Evolutionary conservation across 1,140 invertebrate species (phyloP), one percentile per base, ranked within the genome.

Genomic region (Eumeta japonica): DNA sequence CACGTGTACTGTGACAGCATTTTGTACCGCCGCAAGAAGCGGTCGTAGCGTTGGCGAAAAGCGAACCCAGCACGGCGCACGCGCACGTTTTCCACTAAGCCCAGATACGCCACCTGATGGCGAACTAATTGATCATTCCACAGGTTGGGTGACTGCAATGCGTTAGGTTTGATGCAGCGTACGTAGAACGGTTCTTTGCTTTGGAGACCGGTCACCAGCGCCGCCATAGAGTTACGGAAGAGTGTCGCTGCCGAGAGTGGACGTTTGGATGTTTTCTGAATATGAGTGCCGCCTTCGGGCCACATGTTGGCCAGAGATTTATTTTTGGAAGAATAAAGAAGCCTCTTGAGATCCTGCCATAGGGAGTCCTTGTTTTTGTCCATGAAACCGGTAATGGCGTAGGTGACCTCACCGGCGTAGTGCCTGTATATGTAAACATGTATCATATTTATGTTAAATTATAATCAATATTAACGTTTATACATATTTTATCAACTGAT

Each of bases 131-230:
- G 76, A 37, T 82, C 70, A 55, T 95, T 87, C 71, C 94, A 91
- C 16, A 83, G 67, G 37, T 81, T 80, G 0, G 94, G 85, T 31
- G 90, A 88, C 75, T 97, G 97, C 5, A 89, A 80, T 52, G 96
- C 91, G 64, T 97, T 97, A 9, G 94, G 94, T 64, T 98, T 98
- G 45, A 96, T 86, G 62, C 93, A 97, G 29, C 94, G 82, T n/a
- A 97, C 90, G 76, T 97, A 97, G 75, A 93, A 95, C 1, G 95
- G 94, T 55, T 95, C 92, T 77, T 97, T 97, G 58, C 83, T 88
- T 7, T 86, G 83, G 46, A 98, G 73, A 32, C 91, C 95, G 32
- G 89, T 83, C 1, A 97, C 91, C 15, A 98, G 76, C 16, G 88
- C 84, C 35, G 89, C 79, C 88, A 98, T 97, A 2, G 94, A 97